Conservation (phyloP, 2,797 vertebrate genomes). For the Pipistrellus nathusii region DNA sequence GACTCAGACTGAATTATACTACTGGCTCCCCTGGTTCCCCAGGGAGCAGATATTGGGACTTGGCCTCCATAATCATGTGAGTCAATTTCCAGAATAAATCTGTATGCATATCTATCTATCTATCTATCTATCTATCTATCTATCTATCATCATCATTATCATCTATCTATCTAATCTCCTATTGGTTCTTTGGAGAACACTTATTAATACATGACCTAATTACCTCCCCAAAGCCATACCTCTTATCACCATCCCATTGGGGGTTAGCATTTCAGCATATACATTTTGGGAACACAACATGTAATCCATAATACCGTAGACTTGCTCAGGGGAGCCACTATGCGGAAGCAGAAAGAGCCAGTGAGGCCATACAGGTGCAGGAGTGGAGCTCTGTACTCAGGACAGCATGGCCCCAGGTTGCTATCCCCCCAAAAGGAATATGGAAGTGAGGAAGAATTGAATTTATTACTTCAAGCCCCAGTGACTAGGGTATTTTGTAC, state of each 20-base stretch:
- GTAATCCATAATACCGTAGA: background rate
- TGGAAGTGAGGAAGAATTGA: background rate
- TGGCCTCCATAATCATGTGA: background rate
- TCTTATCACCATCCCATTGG: background rate
- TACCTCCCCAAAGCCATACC: background rate
- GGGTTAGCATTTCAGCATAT: background rate
- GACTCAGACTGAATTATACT: background rate
- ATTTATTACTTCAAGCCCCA: background rate
- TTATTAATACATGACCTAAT: background rate
- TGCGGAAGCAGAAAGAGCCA: constrained; percentile 41
- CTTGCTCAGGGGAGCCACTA: background rate
- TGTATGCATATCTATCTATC: background rate
- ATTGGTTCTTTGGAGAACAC: background rate
- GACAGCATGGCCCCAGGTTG: background rate
- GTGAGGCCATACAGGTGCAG: background rate
- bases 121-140: background rate
- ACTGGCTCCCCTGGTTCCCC: background rate
- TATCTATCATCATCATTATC: background rate
- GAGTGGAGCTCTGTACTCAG: background rate
- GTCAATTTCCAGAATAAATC: background rate
- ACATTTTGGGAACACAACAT: background rate
- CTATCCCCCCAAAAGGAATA: background rate
- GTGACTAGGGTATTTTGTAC: background rate
- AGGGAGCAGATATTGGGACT: background rate
- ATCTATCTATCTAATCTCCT: background rate